Conservation (phyloP, 2,113 vertebrate genomes). For the Craseonycteris thonglongyai region DNA sequence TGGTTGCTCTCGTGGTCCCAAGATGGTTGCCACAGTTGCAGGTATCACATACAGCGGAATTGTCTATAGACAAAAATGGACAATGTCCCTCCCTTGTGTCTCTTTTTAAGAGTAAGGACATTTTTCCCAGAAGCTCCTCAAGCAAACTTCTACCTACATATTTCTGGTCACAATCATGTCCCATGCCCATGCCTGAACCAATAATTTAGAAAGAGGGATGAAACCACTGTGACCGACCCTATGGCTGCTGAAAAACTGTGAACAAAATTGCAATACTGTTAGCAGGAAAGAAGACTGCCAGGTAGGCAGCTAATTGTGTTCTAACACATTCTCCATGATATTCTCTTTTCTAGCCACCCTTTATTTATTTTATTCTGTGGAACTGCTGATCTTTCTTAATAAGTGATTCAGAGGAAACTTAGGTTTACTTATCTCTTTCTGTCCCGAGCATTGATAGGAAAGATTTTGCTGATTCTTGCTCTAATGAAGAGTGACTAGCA, state of each 20-base stretch:
- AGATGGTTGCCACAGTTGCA: background rate
- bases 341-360: background rate
- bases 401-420: background rate
- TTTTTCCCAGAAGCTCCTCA: background rate
- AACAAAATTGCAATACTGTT: constrained; percentile 24
- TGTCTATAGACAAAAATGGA: background rate
- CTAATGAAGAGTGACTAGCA: background rate
- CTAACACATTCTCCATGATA: background rate
- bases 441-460: background rate
- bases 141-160: background rate
- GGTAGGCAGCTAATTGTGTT: background rate
- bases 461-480: constrained; percentile 25
- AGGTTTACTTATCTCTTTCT: background rate
- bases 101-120: background rate
- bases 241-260: background rate
- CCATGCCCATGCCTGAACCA: background rate
- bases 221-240: background rate
- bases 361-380: background rate
- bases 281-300: background rate
- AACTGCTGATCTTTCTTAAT: background rate
- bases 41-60: background rate
- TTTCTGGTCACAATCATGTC: background rate
- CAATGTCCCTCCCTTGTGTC: background rate
- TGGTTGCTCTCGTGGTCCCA: background rate
- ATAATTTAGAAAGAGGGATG: constrained; percentile 23